Evolutionary conservation across 2,113 vertebrate genomes (phyloP).

Genomic region (Peromyscus polionotus): DNA sequence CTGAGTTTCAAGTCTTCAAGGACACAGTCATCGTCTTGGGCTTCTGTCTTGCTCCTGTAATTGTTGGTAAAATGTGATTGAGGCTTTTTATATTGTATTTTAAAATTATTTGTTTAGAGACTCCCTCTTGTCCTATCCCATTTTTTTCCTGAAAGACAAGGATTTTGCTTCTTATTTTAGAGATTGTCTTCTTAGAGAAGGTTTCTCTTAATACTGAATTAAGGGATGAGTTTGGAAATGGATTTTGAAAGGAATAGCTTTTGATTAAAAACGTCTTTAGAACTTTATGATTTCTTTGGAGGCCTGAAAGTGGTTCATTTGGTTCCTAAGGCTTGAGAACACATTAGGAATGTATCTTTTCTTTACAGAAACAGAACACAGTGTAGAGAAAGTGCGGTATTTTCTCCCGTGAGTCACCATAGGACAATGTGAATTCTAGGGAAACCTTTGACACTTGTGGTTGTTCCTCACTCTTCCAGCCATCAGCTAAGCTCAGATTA

Average conservation of each 20-base stretch:
- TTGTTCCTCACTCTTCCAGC: not conserved
- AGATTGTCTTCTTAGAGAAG: not conserved
- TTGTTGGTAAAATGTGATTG: not conserved
- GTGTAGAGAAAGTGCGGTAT: not conserved
- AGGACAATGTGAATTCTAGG: not conserved
- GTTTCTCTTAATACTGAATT: not conserved
- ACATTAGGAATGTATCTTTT: not conserved
- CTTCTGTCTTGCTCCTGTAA: not conserved
- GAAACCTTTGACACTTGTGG: not conserved
- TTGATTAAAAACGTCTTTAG: conserved; percentile 2
- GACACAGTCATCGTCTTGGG: not conserved
- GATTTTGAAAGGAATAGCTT: conserved; percentile 13
- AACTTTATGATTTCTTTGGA: not conserved
- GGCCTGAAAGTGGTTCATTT: not conserved
- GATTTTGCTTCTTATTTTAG: not conserved
- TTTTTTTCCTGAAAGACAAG: not conserved
- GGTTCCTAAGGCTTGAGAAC: not conserved
- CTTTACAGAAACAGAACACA: not conserved
- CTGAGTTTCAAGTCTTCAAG: not conserved
- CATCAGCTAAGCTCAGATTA: not conserved
- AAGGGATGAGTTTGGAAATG: not conserved
- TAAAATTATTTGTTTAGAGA: not conserved
- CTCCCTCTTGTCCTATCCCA: not conserved
- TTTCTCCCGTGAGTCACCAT: not conserved
- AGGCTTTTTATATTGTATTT: not conserved